Percentiles rank a stretch among this genome's conserved stretches.
phyloP scores from a whole-genome alignment of 2,888 invertebrate genomes.

The Halictus ligatus region DNA sequence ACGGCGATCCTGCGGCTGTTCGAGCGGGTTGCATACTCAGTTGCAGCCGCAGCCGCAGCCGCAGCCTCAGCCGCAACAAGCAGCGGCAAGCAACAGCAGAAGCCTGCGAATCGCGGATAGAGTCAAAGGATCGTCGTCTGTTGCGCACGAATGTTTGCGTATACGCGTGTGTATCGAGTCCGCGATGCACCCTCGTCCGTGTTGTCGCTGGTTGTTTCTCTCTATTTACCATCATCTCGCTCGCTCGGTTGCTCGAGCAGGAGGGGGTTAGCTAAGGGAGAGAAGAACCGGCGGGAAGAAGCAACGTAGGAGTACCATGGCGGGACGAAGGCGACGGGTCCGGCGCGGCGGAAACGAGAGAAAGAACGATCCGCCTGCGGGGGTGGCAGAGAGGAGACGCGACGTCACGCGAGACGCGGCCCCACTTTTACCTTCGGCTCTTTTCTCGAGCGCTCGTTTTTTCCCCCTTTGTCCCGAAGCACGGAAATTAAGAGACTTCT shows the following conservation, averaged over 20 bases:
- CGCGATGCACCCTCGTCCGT: slow-evolving; percentile 52
- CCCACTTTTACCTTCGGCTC: slow-evolving; percentile 62
- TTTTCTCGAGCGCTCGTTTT: slow-evolving; percentile 76
- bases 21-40: slow-evolving; percentile 17
- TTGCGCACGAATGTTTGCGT: slow-evolving; percentile 46
- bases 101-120: slow-evolving; percentile 28
- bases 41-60: background rate
- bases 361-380: slow-evolving; percentile 24
- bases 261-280: slow-evolving; percentile 48
- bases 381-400: slow-evolving; percentile 26
- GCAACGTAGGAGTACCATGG: slow-evolving; percentile 17
- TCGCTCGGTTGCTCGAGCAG: background rate
- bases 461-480: slow-evolving; percentile 73
- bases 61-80: background rate
- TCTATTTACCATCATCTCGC: slow-evolving; percentile 62
- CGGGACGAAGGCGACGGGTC: slow-evolving; percentile 33
- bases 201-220: slow-evolving; percentile 57
- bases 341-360: slow-evolving; percentile 20
- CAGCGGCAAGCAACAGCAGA: slow-evolving; percentile 16
- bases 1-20: slow-evolving; percentile 59
- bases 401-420: slow-evolving; percentile 20
- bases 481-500: slow-evolving; percentile 82
- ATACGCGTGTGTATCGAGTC: slow-evolving; percentile 12
- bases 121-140: slow-evolving; percentile 58
- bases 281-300: slow-evolving; percentile 41